Conservation (phyloP, 2,113 vertebrate genomes). For the Ondatra zibethicus region DNA sequence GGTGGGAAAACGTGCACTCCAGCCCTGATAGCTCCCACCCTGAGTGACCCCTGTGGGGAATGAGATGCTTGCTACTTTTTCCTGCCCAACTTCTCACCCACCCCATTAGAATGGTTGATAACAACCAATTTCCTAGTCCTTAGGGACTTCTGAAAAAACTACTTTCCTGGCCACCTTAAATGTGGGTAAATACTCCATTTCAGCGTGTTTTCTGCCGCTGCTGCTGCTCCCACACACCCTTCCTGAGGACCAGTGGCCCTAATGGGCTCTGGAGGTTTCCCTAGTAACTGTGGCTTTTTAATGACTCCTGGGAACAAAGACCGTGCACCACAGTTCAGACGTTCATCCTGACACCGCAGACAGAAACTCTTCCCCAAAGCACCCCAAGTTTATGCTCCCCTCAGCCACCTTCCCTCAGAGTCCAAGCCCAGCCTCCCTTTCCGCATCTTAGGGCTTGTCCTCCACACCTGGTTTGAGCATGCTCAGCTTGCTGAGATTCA, state of each 20-base stretch:
- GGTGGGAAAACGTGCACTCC: conserved; percentile 9
- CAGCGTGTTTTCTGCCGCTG: conserved; percentile 13
- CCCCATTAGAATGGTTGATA: conserved; percentile 74
- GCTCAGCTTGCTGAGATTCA: conserved; percentile 90
- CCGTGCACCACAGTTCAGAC: background rate
- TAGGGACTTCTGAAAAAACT: conserved; percentile 52
- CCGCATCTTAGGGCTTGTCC: background rate
- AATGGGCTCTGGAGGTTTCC: background rate
- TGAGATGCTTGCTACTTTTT: conserved; percentile 19
- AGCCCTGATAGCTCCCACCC: conserved; percentile 40
- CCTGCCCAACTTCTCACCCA: conserved; percentile 53
- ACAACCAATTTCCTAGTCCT: conserved; percentile 76
- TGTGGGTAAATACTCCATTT: conserved; percentile 63
- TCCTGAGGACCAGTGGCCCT: background rate
- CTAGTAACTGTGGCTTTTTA: background rate
- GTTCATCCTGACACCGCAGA: background rate
- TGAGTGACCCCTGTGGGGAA: conserved; percentile 24
- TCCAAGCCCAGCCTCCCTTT: background rate
- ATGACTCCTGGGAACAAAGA: background rate
- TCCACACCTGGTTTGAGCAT: conserved; percentile 90
- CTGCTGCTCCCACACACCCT: conserved; percentile 46
- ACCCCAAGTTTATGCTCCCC: background rate
- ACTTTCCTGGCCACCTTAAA: conserved; percentile 59
- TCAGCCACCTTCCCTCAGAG: background rate
- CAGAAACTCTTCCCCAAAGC: background rate